Evolutionary conservation across 1,140 invertebrate species (phyloP).

Genomic region (Caenorhabditis brenneri): DNA sequence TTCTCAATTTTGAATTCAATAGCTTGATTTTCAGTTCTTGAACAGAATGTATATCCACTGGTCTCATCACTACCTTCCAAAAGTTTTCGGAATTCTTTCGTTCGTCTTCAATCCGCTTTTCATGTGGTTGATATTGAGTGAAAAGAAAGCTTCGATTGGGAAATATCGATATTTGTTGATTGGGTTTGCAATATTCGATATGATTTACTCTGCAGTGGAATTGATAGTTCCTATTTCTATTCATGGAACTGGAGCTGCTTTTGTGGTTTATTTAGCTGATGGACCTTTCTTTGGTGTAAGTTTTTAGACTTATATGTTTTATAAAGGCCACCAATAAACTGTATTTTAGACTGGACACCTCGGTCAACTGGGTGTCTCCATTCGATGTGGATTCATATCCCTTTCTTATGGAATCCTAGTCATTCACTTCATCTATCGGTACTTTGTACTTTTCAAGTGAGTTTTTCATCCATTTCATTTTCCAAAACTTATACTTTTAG

Average conservation of each 20-base stretch:
- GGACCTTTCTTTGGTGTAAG: slow-evolving; percentile 2
- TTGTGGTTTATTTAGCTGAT: slow-evolving; percentile 5
- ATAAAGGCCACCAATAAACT: not conserved
- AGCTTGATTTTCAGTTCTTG: not conserved
- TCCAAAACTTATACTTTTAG: not conserved
- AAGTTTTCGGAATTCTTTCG: not conserved
- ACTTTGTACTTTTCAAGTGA: not conserved
- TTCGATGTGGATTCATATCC: not conserved
- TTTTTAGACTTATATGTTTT: too few species aligned
- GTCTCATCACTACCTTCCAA: not conserved
- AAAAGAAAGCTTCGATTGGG: not conserved
- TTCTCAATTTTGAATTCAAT: not conserved
- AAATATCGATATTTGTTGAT: slow-evolving; percentile 20
- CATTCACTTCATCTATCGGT: not conserved
- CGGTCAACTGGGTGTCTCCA: not conserved
- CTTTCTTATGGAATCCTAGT: not conserved
- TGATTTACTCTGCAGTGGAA: not conserved
- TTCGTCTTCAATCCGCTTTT: not conserved
- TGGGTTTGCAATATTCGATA: not conserved
- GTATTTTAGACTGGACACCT: not conserved
- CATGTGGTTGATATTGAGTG: not conserved
- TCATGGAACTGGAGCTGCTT: slow-evolving; percentile 12
- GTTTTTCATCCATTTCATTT: not conserved
- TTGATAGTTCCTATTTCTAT: not conserved
- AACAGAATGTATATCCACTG: slow-evolving; percentile 1